These are phyloP conservation scores for Leptinotarsa haldemani DNA, from an alignment of 2,888 invertebrate species.

Conservation along the genomic window DNA sequence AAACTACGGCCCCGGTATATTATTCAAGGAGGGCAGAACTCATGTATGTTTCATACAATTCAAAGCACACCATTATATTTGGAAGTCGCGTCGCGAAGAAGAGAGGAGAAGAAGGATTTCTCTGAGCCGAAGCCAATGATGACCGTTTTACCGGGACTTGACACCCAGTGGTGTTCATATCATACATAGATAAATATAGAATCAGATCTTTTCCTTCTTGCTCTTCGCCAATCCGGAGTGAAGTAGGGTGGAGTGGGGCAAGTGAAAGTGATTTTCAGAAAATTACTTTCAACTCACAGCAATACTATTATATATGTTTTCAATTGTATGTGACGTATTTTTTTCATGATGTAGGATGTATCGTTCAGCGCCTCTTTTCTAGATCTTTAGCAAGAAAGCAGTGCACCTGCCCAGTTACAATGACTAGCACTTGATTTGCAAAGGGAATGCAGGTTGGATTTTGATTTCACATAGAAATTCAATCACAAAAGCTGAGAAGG, in stretches of 20 bases:
- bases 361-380: no score
- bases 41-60: conserved; percentile 73
- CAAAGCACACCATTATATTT: conserved; percentile 68
- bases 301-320: no score
- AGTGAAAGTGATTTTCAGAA: background rate
- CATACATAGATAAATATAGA: conserved; percentile 48
- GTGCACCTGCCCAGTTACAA: no score
- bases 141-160: conserved; percentile 41
- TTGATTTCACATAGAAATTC: no score
- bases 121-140: conserved; percentile 51
- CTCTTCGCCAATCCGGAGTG: conserved; percentile 29
- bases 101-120: conserved; percentile 56
- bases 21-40: conserved; percentile 67
- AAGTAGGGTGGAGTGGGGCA: conserved; percentile 39
- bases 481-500: no score
- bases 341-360: no score
- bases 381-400: no score
- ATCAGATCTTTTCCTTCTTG: conserved; percentile 30
- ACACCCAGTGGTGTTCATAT: conserved; percentile 44
- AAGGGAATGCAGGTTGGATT: no score
- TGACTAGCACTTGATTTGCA: no score
- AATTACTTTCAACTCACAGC: no score
- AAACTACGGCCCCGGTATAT: conserved; percentile 70
- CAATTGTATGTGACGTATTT: no score
- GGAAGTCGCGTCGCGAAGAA: conserved; percentile 58